Evolutionary conservation across 2,888 invertebrate species (phyloP), one percentile per base, ranked within the genome.

Genomic region (Elegia similella): DNA sequence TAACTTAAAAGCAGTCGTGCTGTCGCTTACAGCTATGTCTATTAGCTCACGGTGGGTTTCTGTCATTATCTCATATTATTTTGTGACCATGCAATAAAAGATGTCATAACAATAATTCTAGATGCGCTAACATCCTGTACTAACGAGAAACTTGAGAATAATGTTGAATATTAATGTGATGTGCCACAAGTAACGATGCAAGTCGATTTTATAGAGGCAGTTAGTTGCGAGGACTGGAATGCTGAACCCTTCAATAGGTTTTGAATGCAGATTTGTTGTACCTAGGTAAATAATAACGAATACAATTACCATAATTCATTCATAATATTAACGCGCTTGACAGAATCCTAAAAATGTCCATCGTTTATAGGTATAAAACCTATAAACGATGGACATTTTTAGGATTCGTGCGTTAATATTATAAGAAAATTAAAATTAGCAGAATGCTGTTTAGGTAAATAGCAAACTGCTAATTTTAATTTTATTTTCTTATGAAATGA

Each of bases 201-300:
- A 15, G 30, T 44, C 16, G 12, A 12, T 68, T 59, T 63, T 59
- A 58, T 59, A 59, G 52, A 62, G 66, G 64, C 73, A 61, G 70
- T 71, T 75, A 68, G 64, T 23, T 23, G 23, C 23, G 2, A 23
- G 23, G 23, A 23, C 67, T 42, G 77, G 76, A 71, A 74, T 69
- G 68, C 63, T 61, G 63, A 66, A 61, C 66, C 64, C 67, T 42
- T 42, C n/a, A 38, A 73, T 69, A 68, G 71, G 70, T 67, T 63
- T 68, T 63, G 69, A 69, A 77, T 79, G 74, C 70, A 77, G 72
- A 80, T 79, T 59, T 70, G 64, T 69, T 68, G 66, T 12, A 47
- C 38, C 38, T 12, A n/a, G 38, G 29, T 47, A 29, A 47, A 29
- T 29, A 13, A 15, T 43, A 8, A 47, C 7, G n/a, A 30, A 16